phyloP scores from a whole-genome alignment of 2,888 invertebrate species.

The Cremastobaeus sp. region DNA sequence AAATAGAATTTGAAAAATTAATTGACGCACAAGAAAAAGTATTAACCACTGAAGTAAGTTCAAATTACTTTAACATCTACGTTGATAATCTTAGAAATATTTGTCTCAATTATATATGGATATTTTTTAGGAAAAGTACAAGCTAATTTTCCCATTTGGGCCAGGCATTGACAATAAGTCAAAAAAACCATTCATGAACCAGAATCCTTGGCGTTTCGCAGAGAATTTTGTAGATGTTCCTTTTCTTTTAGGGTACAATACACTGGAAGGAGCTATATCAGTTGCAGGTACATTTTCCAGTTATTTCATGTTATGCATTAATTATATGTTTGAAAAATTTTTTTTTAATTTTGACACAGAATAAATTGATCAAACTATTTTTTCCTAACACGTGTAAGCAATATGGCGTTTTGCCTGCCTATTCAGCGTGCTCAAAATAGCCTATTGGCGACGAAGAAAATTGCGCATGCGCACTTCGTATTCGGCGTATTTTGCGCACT shows the following conservation, averaged over 20 bases:
- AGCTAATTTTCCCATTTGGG: slow-evolving; percentile 55
- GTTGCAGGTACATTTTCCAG: slow-evolving; percentile 3
- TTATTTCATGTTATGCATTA: too few species aligned
- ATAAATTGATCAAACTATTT: too few species aligned
- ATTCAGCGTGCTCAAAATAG: too few species aligned
- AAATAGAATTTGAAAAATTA: slow-evolving; percentile 63
- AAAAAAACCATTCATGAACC: slow-evolving; percentile 65
- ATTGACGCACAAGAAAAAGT: slow-evolving; percentile 54
- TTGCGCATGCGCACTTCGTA: too few species aligned
- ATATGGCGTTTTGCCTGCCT: too few species aligned
- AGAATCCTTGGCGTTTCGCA: slow-evolving; percentile 48
- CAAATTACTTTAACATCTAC: background rate
- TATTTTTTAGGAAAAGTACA: slow-evolving; percentile 59
- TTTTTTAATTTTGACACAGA: too few species aligned
- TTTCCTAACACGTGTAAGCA: too few species aligned
- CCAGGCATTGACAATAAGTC: slow-evolving; percentile 66
- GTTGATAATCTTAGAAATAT: background rate
- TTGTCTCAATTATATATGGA: background rate
- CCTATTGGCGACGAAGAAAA: too few species aligned
- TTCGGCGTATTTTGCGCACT: too few species aligned
- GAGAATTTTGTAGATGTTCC: slow-evolving; percentile 67
- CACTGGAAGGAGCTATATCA: slow-evolving; percentile 64
- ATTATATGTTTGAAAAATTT: too few species aligned
- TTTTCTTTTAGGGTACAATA: slow-evolving; percentile 66
- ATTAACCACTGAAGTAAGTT: background rate